Conservation (phyloP, 2,113 vertebrate genomes). For the Nesoenas mayeri region DNA sequence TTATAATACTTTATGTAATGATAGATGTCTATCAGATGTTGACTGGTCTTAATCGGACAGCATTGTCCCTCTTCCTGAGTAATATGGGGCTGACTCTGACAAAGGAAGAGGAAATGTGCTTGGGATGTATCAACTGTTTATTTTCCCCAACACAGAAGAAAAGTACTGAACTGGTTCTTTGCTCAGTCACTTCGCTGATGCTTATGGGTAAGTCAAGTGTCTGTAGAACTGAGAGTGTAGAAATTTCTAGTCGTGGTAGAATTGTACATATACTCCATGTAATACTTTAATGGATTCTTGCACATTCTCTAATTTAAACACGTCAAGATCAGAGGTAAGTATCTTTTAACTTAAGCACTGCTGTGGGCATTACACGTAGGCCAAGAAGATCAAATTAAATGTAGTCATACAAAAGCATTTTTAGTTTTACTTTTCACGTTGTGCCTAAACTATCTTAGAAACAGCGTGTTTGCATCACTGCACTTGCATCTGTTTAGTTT, state of each 20-base stretch:
- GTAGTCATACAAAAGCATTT: neutral
- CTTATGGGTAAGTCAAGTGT: neutral
- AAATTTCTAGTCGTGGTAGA: neutral
- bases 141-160: neutral
- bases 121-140: neutral
- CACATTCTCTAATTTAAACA: neutral
- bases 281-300: neutral
- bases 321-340: neutral
- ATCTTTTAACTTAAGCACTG: neutral
- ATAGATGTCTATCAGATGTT: neutral
- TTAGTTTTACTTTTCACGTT: neutral
- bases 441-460: neutral
- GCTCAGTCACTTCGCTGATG: neutral
- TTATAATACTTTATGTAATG: neutral
- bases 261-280: neutral
- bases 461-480: neutral
- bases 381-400: neutral
- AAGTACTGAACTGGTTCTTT: neutral
- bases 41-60: neutral
- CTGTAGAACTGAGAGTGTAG: neutral
- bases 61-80: neutral
- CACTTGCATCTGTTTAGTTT: constrained; percentile 24
- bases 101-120: neutral
- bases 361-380: neutral
- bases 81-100: neutral